A percentile compares a stretch with the other conserved stretches of the same genome.
Conservation (phyloP, 1,140 invertebrate genomes). For the Drosophila santomea region DNA sequence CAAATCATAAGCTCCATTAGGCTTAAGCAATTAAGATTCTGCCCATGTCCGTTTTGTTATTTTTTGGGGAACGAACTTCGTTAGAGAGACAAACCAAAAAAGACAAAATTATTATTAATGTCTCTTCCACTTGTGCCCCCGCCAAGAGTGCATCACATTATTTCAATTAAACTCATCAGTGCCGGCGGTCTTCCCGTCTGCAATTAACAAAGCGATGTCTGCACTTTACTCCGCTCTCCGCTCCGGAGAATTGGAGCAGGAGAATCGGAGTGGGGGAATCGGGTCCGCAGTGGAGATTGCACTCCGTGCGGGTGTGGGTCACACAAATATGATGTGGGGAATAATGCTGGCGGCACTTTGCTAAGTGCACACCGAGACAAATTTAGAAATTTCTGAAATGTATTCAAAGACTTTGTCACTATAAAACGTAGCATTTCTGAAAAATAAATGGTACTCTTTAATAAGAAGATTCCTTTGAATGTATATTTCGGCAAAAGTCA, state of each 20-base stretch:
- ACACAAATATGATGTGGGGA: slow-evolving; percentile 69
- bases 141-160: slow-evolving; percentile 65
- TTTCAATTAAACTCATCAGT: slow-evolving; percentile 82
- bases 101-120: slow-evolving; percentile 76
- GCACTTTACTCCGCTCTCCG: slow-evolving; percentile 67
- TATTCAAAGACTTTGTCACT: neutral
- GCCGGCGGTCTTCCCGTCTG: slow-evolving; percentile 61
- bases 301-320: slow-evolving; percentile 52
- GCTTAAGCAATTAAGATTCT: slow-evolving; percentile 60
- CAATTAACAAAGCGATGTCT: slow-evolving; percentile 66
- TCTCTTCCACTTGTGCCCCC: slow-evolving; percentile 47
- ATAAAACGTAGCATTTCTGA: too few relatives aligned
- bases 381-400: neutral
- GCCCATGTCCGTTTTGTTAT: slow-evolving; percentile 9
- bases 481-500: too few relatives aligned
- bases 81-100: slow-evolving; percentile 53
- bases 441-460: neutral
- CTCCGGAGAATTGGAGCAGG: neutral
- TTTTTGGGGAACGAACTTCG: slow-evolving; percentile 56
- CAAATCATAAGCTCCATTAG: slow-evolving; percentile 76
- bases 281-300: neutral
- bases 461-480: neutral
- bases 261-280: neutral
- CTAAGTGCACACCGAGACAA: slow-evolving; percentile 49
- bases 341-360: slow-evolving; percentile 73